Evolutionary conservation across 1,140 invertebrate genomes (phyloP).

Genomic region (Pogonomyrmex barbatus): DNA sequence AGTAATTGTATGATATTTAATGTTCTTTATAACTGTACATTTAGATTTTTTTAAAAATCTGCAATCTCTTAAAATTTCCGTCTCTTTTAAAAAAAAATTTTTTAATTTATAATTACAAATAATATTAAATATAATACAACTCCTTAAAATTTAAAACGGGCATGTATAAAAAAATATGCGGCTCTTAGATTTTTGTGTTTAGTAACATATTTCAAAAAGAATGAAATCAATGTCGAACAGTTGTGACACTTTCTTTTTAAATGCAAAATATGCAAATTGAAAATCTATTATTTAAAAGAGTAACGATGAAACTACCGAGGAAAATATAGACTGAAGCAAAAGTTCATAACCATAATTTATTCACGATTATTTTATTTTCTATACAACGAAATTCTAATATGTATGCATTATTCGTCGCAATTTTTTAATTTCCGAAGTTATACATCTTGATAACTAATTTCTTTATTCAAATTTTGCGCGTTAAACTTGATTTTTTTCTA

Average conservation of each 20-base stretch:
- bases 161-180: too few relatives aligned
- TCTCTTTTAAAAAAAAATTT: too few relatives aligned
- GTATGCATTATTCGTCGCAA: neutral
- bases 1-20: too few relatives aligned
- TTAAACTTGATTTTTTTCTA: constrained; percentile 15
- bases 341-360: neutral
- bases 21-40: too few relatives aligned
- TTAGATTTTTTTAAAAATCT: too few relatives aligned
- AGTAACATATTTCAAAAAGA: too few relatives aligned
- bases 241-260: neutral
- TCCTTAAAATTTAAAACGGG: too few relatives aligned
- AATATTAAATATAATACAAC: too few relatives aligned
- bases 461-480: neutral
- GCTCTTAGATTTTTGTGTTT: too few relatives aligned
- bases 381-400: neutral
- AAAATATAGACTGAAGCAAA: neutral
- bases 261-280: neutral
- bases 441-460: neutral
- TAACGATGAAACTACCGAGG: neutral
- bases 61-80: too few relatives aligned
- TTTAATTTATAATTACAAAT: too few relatives aligned
- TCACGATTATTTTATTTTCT: neutral
- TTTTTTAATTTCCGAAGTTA: neutral
- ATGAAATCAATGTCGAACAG: too few relatives aligned
- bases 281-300: neutral